phyloP scores from a whole-genome alignment of 2,113 vertebrate genomes.

The Orthonyx spaldingii region DNA sequence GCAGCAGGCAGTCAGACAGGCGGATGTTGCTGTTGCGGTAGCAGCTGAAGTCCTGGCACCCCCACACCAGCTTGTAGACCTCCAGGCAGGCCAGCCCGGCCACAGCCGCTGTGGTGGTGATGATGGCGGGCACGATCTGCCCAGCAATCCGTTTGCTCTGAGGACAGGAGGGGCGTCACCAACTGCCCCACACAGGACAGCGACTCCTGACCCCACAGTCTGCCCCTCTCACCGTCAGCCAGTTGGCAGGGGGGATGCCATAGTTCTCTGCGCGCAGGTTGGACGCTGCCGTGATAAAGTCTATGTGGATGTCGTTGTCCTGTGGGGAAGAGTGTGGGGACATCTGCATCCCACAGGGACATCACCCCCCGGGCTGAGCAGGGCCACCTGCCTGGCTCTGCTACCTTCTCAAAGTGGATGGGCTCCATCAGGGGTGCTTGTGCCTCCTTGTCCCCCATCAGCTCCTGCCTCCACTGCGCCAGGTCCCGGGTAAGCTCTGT shows the following conservation, averaged over 20 bases:
- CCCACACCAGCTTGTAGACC: constrained; percentile 82
- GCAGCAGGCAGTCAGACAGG: constrained; percentile 65
- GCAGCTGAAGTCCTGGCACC: constrained; percentile 47
- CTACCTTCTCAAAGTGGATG: constrained; percentile 86
- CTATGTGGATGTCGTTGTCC: constrained; percentile 84
- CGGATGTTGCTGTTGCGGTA: constrained; percentile 74
- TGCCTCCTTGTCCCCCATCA: neutral
- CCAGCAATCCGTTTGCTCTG: constrained; percentile 85
- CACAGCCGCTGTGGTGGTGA: constrained; percentile 82
- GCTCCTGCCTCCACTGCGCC: neutral
- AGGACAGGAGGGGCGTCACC: neutral
- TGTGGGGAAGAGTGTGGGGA: neutral
- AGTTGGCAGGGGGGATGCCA: constrained; percentile 73
- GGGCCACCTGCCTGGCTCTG: rapidly evolving
- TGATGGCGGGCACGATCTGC: constrained; percentile 85
- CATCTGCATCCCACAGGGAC: neutral
- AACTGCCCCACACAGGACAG: rapidly evolving
- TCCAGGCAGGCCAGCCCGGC: constrained; percentile 86
- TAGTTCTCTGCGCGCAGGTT: constrained; percentile 87
- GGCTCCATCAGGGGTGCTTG: constrained; percentile 70
- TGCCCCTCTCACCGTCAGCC: constrained; percentile 32
- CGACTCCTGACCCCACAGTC: rapidly evolving
- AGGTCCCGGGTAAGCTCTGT: constrained; percentile 64
- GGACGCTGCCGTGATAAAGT: constrained; percentile 82
- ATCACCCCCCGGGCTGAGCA: neutral